Percentiles rank a stretch among this genome's conserved stretches.
phyloP scores from a whole-genome alignment of 2,797 vertebrate species.

The Carcharodon carcharias region DNA sequence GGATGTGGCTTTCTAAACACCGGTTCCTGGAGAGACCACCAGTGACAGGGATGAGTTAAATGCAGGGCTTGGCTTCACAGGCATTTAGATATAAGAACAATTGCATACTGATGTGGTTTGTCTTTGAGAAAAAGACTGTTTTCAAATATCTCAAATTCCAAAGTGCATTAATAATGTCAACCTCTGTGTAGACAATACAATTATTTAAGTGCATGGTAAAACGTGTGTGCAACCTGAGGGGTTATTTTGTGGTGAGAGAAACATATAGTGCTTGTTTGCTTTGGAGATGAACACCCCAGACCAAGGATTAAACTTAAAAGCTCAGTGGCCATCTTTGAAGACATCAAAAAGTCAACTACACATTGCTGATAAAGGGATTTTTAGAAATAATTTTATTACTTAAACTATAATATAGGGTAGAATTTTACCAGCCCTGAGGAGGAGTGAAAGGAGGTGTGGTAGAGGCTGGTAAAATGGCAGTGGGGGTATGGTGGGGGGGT shows the following conservation, averaged over 20 bases:
- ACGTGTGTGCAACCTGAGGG: neutral
- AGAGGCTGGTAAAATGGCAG: neutral
- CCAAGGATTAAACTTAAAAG: slow-evolving; percentile 23
- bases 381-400: neutral
- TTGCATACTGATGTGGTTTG: slow-evolving; percentile 58
- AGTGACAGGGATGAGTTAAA: slow-evolving; percentile 47
- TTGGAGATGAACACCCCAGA: neutral
- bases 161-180: slow-evolving; percentile 61
- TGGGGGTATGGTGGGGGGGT: too few relatives aligned
- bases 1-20: slow-evolving; percentile 42
- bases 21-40: slow-evolving; percentile 52
- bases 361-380: neutral
- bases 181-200: slow-evolving; percentile 55
- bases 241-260: slow-evolving; percentile 2
- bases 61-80: slow-evolving; percentile 50
- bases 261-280: neutral
- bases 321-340: neutral
- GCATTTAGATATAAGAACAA: slow-evolving; percentile 63
- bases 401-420: neutral
- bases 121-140: slow-evolving; percentile 55
- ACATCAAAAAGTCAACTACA: neutral
- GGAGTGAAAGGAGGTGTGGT: too few relatives aligned
- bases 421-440: neutral
- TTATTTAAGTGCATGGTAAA: slow-evolving; percentile 31
- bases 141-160: slow-evolving; percentile 61